A percentile compares a stretch with the other conserved stretches of the same genome.
These are phyloP conservation scores for Ophthalmotilapia sp. DNA, from an alignment of 2,113 vertebrate genomes.

Conservation along the genomic window DNA sequence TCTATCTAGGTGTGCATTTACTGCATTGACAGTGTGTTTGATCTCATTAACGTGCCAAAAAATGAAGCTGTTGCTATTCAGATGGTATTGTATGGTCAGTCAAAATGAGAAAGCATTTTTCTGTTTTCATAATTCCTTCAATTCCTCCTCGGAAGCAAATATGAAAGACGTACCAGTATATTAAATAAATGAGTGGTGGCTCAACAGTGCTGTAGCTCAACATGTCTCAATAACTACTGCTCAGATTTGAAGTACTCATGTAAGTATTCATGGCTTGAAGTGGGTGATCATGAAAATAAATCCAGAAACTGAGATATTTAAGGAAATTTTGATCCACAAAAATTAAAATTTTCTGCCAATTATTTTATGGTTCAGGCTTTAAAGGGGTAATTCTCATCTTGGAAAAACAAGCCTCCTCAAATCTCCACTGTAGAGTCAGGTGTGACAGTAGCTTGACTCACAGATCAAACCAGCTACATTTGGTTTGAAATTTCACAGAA, in stretches of 20 bases:
- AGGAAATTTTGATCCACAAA: not conserved
- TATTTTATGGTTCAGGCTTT: not conserved
- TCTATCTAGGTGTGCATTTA: not conserved
- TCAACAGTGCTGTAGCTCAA: not conserved
- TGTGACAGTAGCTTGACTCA: not conserved
- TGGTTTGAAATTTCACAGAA: not conserved
- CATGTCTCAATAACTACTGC: not conserved
- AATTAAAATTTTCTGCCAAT: accelerated
- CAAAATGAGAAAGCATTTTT: not conserved
- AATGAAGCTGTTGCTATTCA: not conserved
- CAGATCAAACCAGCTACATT: not conserved
- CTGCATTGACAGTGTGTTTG: not conserved
- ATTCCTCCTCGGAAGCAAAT: not conserved
- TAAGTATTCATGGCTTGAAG: not conserved
- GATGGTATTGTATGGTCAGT: not conserved
- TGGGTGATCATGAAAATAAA: not conserved
- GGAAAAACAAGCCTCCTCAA: not conserved
- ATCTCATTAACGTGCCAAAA: not conserved
- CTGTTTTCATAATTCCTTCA: not conserved
- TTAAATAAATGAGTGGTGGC: not conserved
- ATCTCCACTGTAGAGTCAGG: not conserved
- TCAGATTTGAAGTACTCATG: not conserved
- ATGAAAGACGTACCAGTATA: not conserved
- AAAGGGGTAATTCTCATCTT: not conserved
- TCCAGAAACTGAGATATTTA: not conserved